Evolutionary conservation across 2,113 vertebrate species (phyloP), one percentile per base, ranked within the genome.

Genomic region (Megaleporinus macrocephalus): DNA sequence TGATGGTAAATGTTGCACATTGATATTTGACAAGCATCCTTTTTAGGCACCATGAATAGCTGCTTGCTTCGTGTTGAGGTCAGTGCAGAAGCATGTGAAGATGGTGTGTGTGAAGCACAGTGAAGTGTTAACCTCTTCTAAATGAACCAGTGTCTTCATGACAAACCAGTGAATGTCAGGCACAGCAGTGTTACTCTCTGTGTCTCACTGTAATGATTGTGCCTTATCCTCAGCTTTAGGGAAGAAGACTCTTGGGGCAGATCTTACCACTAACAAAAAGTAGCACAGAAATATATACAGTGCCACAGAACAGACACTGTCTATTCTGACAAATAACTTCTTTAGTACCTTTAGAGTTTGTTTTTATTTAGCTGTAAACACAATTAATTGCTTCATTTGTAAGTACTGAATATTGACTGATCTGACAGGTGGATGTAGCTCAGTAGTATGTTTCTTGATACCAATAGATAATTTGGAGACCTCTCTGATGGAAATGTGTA

Each of bases 1-100:
- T 15, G 47, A 66, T 41, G 29, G 2, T 74, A 1, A 16, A 68
- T 57, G 51, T 51, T 49, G 70, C 16, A 63, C 33, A 18, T 11
- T 76, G 29, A 36, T 75, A 12, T 24, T 73, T 79, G n/a, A 75
- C 70, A 79, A 79, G 22, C 26, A 22, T 22, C 24, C 70, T 65
- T 53, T n/a, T 27, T 63, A 51, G 72, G 57, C 70, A 63, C 33
- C 44, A 26, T 47, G 69, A 53, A 69, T 41, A 69, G 66, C 66
- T n/a, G 33, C 33, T 5, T 44, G 15, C 3, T 24, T 22, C 36
- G 10, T 24, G 66, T 44, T n/a, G 30, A 69, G 66, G 66, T 44
- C 66, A 44, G 9, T n/a, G 33, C 20, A 15, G 44, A 20, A 44
- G 65, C 66, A 44, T n/a, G 66, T 44, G 62, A 30, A 41, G n/a